Conservation (phyloP, 2,797 vertebrate species). For the Acipenser ruthenus region DNA sequence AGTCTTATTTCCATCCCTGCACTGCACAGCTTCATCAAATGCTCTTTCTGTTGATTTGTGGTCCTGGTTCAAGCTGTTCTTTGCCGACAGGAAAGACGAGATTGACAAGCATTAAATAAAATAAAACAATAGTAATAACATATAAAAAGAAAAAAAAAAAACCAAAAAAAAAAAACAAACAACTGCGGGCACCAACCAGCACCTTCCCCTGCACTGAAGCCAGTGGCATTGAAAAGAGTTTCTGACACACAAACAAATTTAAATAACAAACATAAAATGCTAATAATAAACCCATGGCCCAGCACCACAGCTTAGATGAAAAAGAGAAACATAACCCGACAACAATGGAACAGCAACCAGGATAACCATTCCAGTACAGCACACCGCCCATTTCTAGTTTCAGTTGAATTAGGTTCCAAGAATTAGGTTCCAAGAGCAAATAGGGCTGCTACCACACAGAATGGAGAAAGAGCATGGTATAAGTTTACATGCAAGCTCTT, state of each 20-base stretch:
- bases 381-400: not conserved
- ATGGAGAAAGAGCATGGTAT: no score
- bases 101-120: constrained; percentile 26
- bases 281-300: constrained; percentile 31
- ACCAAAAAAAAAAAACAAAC: no score
- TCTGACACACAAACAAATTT: not conserved
- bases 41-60: no score
- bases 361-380: constrained; percentile 32
- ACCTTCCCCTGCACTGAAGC: not conserved
- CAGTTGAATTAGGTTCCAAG: no score
- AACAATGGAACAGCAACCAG: constrained; percentile 13
- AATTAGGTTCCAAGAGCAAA: no score
- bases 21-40: no score
- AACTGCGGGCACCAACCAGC: not conserved
- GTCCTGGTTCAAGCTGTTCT: no score
- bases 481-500: no score
- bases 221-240: not conserved
- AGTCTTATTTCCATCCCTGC: no score
- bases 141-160: no score
- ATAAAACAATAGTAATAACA: constrained; percentile 15
- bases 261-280: not conserved
- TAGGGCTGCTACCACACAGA: no score
- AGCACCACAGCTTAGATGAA: constrained; percentile 45
- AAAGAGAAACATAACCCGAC: constrained; percentile 15
- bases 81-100: constrained; percentile 6